Base-by-base conservation (phyloP, 2,888 invertebrate genomes). In the Tryphoninae sp. region DNA sequence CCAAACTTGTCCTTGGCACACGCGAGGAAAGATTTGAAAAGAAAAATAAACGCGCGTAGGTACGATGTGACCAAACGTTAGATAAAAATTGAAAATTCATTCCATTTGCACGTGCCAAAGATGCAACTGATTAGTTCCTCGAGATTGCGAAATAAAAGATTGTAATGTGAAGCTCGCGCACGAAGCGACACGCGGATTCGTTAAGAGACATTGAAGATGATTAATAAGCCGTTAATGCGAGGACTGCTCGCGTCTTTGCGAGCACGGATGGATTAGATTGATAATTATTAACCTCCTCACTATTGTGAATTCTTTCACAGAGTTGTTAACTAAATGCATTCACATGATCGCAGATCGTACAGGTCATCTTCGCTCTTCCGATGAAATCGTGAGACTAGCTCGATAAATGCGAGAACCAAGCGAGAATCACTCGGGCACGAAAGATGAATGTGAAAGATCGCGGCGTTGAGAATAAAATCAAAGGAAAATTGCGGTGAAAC, bases 401-500 rank as follows among this genome's bases (percentile, higher is more conserved):
- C 16, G 59, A 80, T 76, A 65, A 80, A 80, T 71, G 16, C 11
- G 51, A 4, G 33, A 75, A 75, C 71, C 67, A 71, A 49, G 58
- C 58, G 73, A 33, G 73, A 33, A 53, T 55, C n/a, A 61, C 26
- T 3, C 13, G 33, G 67, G 42, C 16, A 16, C 22, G 42, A 51
- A 8, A 22, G 22, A 11, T 26, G 33, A 13, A 55, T 51, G 7
- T 59, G 33, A 72, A 40, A 40, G 40, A 8, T 59, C 55, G 59
- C 33, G 40, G 53, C 55, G 55, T 33, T 64, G 49, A 23, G 16
- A 67, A 67, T 45, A 11, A 68, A 64, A 19, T 1, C 58, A 33
- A 49, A 40, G 9, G n/a, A 22, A 19, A 49, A 64, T 19, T 45
- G 61, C 19, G 22, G 64, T 40, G 23, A 65, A 81, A 91, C 92